A percentile compares a stretch with the other conserved stretches of the same genome.
phyloP scores from a whole-genome alignment of 1,140 invertebrate species.

The Brachionus asplanchnoidis region DNA sequence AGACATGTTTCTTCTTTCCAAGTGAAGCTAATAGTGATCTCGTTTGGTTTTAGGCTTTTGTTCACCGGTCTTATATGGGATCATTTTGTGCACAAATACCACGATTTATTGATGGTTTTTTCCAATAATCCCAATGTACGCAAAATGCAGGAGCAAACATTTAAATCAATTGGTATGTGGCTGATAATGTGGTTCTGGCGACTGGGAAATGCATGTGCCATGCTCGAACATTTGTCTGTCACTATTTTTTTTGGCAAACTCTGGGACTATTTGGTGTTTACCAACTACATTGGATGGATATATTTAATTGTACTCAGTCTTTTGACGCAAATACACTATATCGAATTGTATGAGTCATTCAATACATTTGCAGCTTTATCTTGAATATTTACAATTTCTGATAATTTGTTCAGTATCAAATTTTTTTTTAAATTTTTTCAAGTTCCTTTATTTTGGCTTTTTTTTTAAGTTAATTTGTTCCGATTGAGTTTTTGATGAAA shows the following conservation, averaged over 20 bases:
- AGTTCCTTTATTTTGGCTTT: no score
- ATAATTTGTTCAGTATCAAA: not conserved
- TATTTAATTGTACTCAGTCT: not conserved
- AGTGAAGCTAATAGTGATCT: not conserved
- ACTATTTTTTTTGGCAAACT: constrained; percentile 7
- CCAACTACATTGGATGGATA: constrained; percentile 3
- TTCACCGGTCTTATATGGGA: constrained; percentile 24
- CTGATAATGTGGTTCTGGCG: constrained; percentile 33
- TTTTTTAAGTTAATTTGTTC: no score
- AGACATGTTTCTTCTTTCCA: not conserved
- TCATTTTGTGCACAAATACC: constrained; percentile 33
- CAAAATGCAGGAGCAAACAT: not conserved
- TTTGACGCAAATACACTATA: constrained; percentile 10
- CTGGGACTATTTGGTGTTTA: constrained; percentile 10
- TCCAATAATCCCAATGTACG: constrained; percentile 2
- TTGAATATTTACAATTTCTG: not conserved
- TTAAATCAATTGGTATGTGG: constrained; percentile 9
- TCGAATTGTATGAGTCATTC: not conserved
- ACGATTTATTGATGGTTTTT: constrained; percentile 25
- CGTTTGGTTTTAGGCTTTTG: not conserved
- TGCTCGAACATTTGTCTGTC: not conserved
- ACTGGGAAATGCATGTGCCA: constrained; percentile 19
- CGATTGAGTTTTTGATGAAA: no score
- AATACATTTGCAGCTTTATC: not conserved
- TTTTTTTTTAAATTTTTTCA: not conserved